Conservation (phyloP, 2,888 invertebrate species). For the Scelioninae gen. 1 region DNA sequence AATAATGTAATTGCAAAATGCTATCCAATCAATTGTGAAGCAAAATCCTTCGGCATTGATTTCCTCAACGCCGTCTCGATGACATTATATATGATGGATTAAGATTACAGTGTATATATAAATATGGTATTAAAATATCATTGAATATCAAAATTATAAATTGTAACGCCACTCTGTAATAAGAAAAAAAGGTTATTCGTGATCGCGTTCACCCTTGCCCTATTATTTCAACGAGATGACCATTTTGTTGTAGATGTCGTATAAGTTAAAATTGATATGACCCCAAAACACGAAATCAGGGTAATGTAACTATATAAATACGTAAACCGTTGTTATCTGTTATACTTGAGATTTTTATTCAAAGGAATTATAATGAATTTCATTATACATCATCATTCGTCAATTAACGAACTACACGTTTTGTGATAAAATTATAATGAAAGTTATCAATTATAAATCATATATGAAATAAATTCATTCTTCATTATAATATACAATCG, state of each 20-base stretch:
- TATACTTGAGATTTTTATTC: slow-evolving; percentile 50
- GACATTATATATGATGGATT: slow-evolving; percentile 10
- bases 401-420: slow-evolving; percentile 56
- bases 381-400: slow-evolving; percentile 57
- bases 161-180: slow-evolving; percentile 26
- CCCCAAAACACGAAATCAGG: slow-evolving; percentile 53
- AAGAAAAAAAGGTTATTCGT: slow-evolving; percentile 12
- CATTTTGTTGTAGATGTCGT: slow-evolving; percentile 27
- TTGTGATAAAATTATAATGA: slow-evolving; percentile 61
- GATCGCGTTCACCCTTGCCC: slow-evolving; percentile 10
- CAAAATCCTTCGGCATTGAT: slow-evolving; percentile 2
- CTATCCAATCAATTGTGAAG: slow-evolving; percentile 27
- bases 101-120: slow-evolving; percentile 39
- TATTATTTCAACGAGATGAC: slow-evolving; percentile 11
- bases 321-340: slow-evolving; percentile 55
- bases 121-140: slow-evolving; percentile 29
- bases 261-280: slow-evolving; percentile 29
- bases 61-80: background rate
- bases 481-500: slow-evolving; percentile 34
- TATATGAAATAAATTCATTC: slow-evolving; percentile 46
- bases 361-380: slow-evolving; percentile 35
- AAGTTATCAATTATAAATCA: slow-evolving; percentile 57
- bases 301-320: slow-evolving; percentile 59
- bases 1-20: slow-evolving; percentile 11
- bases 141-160: slow-evolving; percentile 33